Conservation (phyloP, 2,113 vertebrate genomes). For the Piaya cayana region DNA sequence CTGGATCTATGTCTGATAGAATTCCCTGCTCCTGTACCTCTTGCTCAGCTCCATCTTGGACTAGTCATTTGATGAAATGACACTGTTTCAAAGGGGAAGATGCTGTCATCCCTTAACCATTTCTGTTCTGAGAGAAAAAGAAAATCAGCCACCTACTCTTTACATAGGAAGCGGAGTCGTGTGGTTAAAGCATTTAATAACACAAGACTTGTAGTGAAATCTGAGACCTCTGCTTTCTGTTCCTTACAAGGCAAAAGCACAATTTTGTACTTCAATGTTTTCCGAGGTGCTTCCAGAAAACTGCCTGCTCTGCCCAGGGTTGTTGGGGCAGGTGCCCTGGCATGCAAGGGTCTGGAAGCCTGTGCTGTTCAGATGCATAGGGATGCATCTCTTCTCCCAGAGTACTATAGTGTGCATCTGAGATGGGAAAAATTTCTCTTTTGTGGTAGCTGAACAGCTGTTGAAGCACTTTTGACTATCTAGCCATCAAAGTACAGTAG, state of each 20-base stretch:
- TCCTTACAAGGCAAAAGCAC: neutral
- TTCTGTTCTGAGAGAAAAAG: neutral
- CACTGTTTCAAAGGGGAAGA: neutral
- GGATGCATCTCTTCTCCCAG: neutral
- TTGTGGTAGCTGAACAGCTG: neutral
- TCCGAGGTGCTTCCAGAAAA: neutral
- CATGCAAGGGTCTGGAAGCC: fast-evolving
- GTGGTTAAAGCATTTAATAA: conserved; percentile 1
- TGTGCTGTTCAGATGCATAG: neutral
- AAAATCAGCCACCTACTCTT: neutral
- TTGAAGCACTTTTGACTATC: neutral
- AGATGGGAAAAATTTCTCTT: neutral
- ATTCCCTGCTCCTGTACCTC: too few relatives aligned
- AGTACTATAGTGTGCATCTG: neutral
- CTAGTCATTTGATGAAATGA: neutral
- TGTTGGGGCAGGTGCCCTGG: fast-evolving
- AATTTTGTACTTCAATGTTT: neutral
- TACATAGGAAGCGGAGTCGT: neutral
- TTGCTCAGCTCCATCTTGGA: neutral
- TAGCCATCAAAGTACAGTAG: neutral
- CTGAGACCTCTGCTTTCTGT: neutral
- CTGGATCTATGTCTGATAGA: neutral
- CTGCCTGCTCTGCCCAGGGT: fast-evolving
- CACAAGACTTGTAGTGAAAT: neutral
- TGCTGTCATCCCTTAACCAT: neutral